Conservation (phyloP, 2,888 invertebrate species). For the Biston betularia region DNA sequence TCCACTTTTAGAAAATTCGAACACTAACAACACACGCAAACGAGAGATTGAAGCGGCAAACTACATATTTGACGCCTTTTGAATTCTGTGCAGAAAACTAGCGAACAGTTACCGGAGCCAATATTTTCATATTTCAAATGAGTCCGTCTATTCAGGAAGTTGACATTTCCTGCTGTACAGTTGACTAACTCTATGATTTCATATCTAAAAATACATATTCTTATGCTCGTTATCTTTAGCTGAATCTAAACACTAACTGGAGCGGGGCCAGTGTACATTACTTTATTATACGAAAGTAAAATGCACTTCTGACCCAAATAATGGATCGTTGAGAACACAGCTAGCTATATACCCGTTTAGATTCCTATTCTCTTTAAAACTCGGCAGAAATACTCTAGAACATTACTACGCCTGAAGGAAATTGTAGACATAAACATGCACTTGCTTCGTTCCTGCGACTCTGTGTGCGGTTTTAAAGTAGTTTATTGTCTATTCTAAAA, state of each 20-base stretch:
- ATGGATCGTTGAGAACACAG: constrained; percentile 49
- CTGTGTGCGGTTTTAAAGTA: constrained; percentile 1
- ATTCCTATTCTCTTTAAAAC: constrained; percentile 53
- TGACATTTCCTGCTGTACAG: neutral
- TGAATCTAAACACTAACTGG: constrained; percentile 41
- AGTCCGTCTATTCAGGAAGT: neutral
- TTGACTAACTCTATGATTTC: neutral
- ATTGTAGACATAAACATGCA: constrained; percentile 49
- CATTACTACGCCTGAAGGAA: constrained; percentile 49
- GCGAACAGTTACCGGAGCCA: neutral
- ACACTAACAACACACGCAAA: no score
- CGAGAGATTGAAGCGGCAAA: neutral
- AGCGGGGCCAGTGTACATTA: constrained; percentile 36
- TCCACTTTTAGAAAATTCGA: no score
- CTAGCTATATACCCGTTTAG: constrained; percentile 56
- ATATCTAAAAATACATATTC: neutral
- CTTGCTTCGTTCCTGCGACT: constrained; percentile 8
- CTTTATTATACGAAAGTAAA: constrained; percentile 36
- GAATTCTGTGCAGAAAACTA: constrained; percentile 23
- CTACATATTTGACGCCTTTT: constrained; percentile 33
- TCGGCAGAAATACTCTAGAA: constrained; percentile 47
- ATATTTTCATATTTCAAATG: neutral
- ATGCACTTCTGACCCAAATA: constrained; percentile 51
- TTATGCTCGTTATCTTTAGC: constrained; percentile 32
- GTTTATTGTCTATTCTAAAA: neutral